These are phyloP conservation scores for Isurus oxyrinchus DNA, from an alignment of 2,113 vertebrate genomes.

Conservation along the genomic window DNA sequence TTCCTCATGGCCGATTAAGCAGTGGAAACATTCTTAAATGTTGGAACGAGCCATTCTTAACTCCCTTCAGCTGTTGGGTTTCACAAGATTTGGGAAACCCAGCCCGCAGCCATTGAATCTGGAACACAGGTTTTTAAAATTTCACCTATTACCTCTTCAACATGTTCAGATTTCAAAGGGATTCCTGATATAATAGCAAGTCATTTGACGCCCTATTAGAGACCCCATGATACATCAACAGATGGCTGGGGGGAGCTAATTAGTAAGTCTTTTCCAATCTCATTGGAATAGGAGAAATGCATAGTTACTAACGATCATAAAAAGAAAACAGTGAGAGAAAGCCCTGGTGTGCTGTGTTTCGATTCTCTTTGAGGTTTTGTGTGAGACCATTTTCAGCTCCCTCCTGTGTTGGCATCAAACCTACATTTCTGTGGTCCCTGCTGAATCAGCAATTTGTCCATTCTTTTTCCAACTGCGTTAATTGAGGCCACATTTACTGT, in stretches of 20 bases:
- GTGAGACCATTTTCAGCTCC: not conserved
- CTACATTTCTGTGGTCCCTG: not conserved
- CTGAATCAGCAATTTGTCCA: not conserved
- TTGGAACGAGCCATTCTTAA: not conserved
- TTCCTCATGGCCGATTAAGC: not conserved
- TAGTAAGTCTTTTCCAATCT: not conserved
- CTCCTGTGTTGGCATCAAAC: too few relatives aligned
- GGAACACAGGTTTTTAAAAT: not conserved
- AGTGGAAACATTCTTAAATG: not conserved
- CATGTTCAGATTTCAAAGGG: not conserved
- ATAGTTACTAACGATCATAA: not conserved
- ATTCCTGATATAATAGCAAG: not conserved
- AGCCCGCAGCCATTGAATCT: not conserved
- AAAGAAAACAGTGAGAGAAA: not conserved
- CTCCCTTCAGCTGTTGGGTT: not conserved
- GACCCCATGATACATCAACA: not conserved
- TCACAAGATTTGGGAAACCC: not conserved
- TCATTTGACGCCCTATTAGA: slow-evolving; percentile 8
- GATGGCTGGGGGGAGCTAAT: slow-evolving; percentile 11
- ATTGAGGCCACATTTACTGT: not conserved
- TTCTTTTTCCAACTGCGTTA: not conserved
- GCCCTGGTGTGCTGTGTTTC: not conserved
- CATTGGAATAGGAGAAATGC: not conserved
- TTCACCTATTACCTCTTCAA: not conserved
- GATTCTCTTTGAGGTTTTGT: slow-evolving; percentile 8